Conservation (phyloP, 2,113 vertebrate genomes). For the Bos indicus region DNA sequence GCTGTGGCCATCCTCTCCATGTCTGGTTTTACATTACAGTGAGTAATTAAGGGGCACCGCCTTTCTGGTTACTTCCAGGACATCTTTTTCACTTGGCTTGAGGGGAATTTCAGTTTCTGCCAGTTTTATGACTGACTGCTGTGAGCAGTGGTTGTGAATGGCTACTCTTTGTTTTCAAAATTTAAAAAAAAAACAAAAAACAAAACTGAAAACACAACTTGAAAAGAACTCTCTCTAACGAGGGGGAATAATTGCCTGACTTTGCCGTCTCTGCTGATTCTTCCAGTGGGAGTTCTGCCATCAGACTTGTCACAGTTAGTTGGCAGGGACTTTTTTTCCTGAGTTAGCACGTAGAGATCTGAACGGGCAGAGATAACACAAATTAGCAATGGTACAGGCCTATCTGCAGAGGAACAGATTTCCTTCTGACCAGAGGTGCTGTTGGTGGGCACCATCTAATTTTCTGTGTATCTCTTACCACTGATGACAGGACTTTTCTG, state of each 20-base stretch:
- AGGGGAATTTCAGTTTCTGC: constrained; percentile 23
- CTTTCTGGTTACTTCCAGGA: constrained; percentile 19
- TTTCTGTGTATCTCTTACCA: neutral
- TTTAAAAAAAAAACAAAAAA: neutral
- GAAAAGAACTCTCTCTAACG: constrained; percentile 5
- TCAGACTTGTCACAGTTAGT: neutral
- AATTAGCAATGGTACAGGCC: neutral
- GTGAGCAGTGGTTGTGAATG: constrained; percentile 1
- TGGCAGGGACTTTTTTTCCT: constrained; percentile 37
- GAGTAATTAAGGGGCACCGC: constrained; percentile 66
- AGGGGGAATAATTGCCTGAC: constrained; percentile 43
- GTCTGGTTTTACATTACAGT: constrained; percentile 49
- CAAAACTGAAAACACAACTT: neutral
- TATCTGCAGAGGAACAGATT: constrained; percentile 37
- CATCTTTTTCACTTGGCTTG: constrained; percentile 19
- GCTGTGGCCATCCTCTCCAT: constrained; percentile 28
- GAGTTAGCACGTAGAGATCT: neutral
- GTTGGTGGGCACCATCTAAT: neutral
- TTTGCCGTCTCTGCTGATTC: neutral
- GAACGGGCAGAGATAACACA: neutral
- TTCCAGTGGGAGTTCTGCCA: constrained; percentile 9
- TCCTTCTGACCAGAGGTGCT: neutral
- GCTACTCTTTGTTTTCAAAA: constrained; percentile 51
- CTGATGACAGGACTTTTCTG: constrained; percentile 17
- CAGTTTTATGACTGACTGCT: constrained; percentile 7